A percentile compares a stretch with the other conserved stretches of the same genome.
Evolutionary conservation across 1,140 invertebrate species (phyloP).

Genomic region (Aricia agestis): DNA sequence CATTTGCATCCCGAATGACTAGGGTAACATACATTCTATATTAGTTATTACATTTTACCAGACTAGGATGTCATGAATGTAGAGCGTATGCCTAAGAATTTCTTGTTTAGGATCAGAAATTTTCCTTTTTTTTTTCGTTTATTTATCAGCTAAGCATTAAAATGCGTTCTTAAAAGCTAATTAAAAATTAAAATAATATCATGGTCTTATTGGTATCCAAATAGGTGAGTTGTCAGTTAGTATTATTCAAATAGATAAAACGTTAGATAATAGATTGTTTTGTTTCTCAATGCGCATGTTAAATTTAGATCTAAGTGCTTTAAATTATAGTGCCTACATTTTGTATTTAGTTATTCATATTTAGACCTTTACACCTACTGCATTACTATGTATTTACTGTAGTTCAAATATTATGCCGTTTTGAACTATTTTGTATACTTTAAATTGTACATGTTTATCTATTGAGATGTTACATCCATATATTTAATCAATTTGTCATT

Average conservation of each 20-base stretch:
- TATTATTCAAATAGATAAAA: neutral
- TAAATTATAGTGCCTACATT: neutral
- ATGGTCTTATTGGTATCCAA: too few species aligned
- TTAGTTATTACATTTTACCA: neutral
- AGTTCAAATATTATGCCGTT: neutral
- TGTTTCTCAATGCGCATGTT: neutral
- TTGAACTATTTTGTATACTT: too few species aligned
- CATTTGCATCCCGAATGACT: conserved; percentile 22
- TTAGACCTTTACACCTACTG: neutral
- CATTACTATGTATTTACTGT: neutral
- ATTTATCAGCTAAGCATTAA: too few species aligned
- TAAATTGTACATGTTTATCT: too few species aligned
- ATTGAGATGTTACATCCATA: too few species aligned
- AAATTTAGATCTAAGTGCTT: neutral
- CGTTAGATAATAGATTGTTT: neutral
- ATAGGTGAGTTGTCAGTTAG: too few species aligned
- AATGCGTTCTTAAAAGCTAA: too few species aligned
- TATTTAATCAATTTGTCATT: too few species aligned
- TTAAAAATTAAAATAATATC: too few species aligned
- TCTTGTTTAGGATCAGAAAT: neutral
- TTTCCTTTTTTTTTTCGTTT: too few species aligned
- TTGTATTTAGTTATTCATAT: neutral
- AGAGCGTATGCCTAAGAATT: neutral
- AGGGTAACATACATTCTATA: conserved; percentile 18
- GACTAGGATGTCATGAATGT: conserved; percentile 1